A percentile compares a stretch with the other conserved stretches of the same genome.
phyloP scores from a whole-genome alignment of 1,140 invertebrate species.

The Leguminivora glycinivorella region DNA sequence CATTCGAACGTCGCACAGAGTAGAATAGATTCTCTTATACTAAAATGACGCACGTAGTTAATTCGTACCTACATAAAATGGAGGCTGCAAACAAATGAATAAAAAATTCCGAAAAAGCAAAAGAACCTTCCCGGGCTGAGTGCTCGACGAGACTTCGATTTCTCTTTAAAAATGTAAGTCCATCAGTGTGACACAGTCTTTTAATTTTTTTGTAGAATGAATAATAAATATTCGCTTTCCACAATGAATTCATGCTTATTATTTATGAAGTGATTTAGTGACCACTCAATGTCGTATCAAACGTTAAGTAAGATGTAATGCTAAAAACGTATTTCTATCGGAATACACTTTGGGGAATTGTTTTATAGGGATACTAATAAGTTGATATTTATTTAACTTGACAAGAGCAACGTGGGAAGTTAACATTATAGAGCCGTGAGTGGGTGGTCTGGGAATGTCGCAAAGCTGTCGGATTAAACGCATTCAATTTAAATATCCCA shows the following conservation, averaged over 20 bases:
- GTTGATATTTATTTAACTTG: background rate
- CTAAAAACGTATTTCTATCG: background rate
- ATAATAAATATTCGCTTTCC: conserved; percentile 26
- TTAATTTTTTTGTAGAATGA: conserved; percentile 37
- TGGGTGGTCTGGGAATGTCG: conserved; percentile 36
- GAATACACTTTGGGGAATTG: background rate
- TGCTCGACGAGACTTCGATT: conserved; percentile 33
- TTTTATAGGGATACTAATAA: background rate
- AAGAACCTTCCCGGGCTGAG: conserved; percentile 30
- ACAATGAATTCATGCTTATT: conserved; percentile 22
- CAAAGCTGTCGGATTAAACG: conserved; percentile 62
- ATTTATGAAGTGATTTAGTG: conserved; percentile 19
- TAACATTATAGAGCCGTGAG: background rate
- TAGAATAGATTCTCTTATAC: too few relatives aligned
- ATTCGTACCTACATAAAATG: conserved; percentile 20
- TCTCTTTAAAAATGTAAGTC: conserved; percentile 37
- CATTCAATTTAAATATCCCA: conserved; percentile 72
- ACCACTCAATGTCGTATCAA: conserved; percentile 9
- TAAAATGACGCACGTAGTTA: conserved; percentile 4
- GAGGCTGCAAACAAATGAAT: conserved; percentile 29
- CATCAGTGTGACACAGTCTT: conserved; percentile 34
- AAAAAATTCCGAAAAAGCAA: conserved; percentile 34
- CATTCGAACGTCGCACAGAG: too few relatives aligned
- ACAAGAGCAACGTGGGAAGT: background rate
- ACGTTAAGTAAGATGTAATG: background rate